phyloP scores from a whole-genome alignment of 2,113 vertebrate genomes.

The Bubalus kerabau region DNA sequence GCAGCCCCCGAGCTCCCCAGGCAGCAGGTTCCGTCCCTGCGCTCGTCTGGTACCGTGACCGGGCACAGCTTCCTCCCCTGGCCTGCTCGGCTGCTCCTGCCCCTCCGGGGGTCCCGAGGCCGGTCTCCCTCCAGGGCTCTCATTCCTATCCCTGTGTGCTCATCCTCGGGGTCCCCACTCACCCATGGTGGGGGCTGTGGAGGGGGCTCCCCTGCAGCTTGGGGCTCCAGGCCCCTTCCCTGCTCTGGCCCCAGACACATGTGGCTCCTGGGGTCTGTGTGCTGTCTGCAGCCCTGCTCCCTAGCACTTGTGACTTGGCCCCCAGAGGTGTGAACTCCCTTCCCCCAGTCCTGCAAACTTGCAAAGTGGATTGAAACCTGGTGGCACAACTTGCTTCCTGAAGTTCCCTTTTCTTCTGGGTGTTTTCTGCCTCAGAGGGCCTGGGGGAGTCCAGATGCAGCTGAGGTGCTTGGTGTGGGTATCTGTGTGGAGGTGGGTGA shows the following conservation, averaged over 20 bases:
- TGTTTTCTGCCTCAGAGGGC: background rate
- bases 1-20: background rate
- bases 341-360: background rate
- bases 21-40: rapidly evolving
- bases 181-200: rapidly evolving
- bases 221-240: background rate
- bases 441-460: background rate
- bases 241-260: no score
- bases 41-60: rapidly evolving
- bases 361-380: constrained; percentile 51
- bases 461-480: background rate
- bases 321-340: background rate
- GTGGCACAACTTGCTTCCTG: background rate
- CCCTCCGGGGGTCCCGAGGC: background rate
- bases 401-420: constrained; percentile 48
- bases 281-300: background rate
- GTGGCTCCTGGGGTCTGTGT: background rate
- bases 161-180: background rate
- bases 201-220: background rate
- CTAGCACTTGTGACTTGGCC: background rate
- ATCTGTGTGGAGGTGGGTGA: background rate
- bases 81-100: rapidly evolving
- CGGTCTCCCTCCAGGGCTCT: rapidly evolving
- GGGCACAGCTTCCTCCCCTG: rapidly evolving
- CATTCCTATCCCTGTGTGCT: rapidly evolving